Base-by-base conservation (phyloP, 1,140 invertebrate genomes). In the Drosophila rhopaloa region DNA sequence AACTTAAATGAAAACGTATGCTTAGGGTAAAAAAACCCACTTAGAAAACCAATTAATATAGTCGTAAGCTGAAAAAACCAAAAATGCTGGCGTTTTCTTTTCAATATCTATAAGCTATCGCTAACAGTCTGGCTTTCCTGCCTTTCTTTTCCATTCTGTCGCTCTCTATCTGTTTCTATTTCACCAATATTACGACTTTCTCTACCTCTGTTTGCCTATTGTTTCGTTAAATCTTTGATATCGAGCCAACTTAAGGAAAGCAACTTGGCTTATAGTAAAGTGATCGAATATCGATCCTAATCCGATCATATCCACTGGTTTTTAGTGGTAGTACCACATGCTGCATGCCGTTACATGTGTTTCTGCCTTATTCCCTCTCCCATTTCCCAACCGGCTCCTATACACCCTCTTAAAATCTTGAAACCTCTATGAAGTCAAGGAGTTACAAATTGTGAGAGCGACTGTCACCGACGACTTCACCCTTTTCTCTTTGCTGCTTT, bases 331-430 rank as follows among this genome's bases (percentile, higher is more conserved):
- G 50, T 29, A 43, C 9, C 67, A 71, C 67, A 71, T 71, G 44
- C 43, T 71, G 68, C 68, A 71, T 71, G 68, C 68, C 11, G 68
- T 71, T 71, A 41, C 65, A 71, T 70, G 68, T 71, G 66, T 27
- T 37, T 35, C 35, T 57, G 41, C 48, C 48, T 16, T 24, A 40
- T 14, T n/a, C 11, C 59, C 4, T 38, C 1, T 37, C n/a, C 38
- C 47, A 10, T 4, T 37, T 37, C 29, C 63, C 37, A n/a, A 35
- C 9, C 29, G 10, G 8, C 19, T 13, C 13, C 44, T 7, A 14
- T 8, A 13, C 6, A 46, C 29, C 43, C 27, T 6, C 5, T 16
- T 37, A 37, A 35, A 37, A 43, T 6, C 14, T 1, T 4, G 11
- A 16, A 27, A 57, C 14, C 9, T 32, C n/a, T 32, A 32, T 14